Evolutionary conservation across 1,140 invertebrate species (phyloP).

Genomic region (Macrostomum lignano): DNA sequence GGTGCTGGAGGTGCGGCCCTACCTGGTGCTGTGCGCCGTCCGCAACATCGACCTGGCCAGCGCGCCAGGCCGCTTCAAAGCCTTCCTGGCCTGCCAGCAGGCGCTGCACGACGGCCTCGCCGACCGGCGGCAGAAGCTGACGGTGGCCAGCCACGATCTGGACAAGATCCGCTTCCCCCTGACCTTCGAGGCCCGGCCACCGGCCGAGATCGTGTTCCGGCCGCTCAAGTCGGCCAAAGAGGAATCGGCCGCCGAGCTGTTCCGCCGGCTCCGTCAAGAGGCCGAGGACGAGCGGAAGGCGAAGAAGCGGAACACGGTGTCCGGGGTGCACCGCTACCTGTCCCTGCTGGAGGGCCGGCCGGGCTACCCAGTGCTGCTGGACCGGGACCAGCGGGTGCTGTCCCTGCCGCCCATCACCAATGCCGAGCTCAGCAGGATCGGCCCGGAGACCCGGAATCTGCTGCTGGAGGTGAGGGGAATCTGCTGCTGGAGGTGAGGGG

Average conservation of each 20-base stretch:
- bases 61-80: constrained; percentile 36
- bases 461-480: too few relatives aligned
- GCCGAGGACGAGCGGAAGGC: too few relatives aligned
- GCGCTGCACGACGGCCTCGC: constrained; percentile 47
- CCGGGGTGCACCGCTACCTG: constrained; percentile 45
- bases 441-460: constrained; percentile 34
- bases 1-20: constrained; percentile 35
- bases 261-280: constrained; percentile 36
- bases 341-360: constrained; percentile 44
- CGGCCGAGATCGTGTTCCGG: constrained; percentile 31
- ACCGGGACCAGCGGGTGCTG: constrained; percentile 36
- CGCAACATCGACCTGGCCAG: constrained; percentile 35
- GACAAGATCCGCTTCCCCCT: constrained; percentile 36
- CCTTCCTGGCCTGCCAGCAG: constrained; percentile 41
- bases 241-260: constrained; percentile 37
- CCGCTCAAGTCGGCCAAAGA: constrained; percentile 12
- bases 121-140: constrained; percentile 43
- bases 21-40: constrained; percentile 43
- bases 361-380: constrained; percentile 39
- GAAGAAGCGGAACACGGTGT: constrained; percentile 45
- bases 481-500: too few relatives aligned
- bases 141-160: constrained; percentile 52
- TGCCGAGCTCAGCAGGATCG: constrained; percentile 43
- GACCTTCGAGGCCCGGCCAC: constrained; percentile 36
- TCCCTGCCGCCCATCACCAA: constrained; percentile 58